Percentiles rank a stretch among this genome's conserved stretches.
Conservation (phyloP, 2,797 vertebrate genomes). For the Premnoplex brunnescens region DNA sequence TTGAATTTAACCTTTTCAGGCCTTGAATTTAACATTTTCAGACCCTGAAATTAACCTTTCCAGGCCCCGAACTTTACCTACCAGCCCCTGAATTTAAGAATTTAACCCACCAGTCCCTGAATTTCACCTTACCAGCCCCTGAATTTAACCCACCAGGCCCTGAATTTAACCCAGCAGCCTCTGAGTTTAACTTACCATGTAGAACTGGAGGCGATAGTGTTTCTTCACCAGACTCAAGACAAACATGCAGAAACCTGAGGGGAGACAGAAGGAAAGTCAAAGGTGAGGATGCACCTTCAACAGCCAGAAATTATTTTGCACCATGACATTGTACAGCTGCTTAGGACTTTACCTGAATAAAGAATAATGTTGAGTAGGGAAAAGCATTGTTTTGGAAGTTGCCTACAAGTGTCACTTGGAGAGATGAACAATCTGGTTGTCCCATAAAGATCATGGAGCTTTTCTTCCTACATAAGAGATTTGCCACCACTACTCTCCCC, state of each 20-base stretch:
- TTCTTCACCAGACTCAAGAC: slow-evolving; percentile 99
- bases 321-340: not conserved
- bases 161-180: not conserved
- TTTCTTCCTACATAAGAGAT: not conserved
- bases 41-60: too few relatives aligned
- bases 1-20: not conserved
- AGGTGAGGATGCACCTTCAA: not conserved
- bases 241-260: slow-evolving; percentile 98
- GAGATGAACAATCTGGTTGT: not conserved
- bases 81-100: not conserved
- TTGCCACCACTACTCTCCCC: not conserved
- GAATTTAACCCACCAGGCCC: not conserved
- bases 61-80: too few relatives aligned
- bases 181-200: slow-evolving; percentile 86
- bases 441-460: not conserved
- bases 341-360: not conserved
- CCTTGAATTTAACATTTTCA: not conserved
- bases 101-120: not conserved
- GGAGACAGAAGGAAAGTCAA: not conserved
- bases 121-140: not conserved
- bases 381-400: not conserved
- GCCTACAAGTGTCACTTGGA: not conserved
- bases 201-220: slow-evolving; percentile 98
- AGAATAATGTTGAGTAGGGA: not conserved
- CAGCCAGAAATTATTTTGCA: not conserved